Evolutionary conservation across 2,888 invertebrate genomes (phyloP), one percentile per base, ranked within the genome.

Genomic region (Aleiodes leptofemur): DNA sequence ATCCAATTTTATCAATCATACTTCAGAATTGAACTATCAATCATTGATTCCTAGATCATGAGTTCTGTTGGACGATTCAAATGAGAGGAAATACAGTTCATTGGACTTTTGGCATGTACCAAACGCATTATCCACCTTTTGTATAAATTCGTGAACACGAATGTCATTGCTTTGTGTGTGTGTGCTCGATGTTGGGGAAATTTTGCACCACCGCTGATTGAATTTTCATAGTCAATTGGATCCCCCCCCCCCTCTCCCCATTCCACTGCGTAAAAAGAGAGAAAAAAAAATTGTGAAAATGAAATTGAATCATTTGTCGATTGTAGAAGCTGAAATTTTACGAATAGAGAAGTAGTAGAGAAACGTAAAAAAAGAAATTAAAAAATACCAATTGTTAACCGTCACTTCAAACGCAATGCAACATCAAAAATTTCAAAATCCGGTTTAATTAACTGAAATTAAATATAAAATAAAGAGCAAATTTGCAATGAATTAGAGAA

Each of bases 161-260:
- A 43, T 43, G 43, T 9, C 43, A 43, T 11, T 11, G 43, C 43
- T 43, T 11, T 11, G 8, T 43, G 9, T 64, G 43, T 43, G 14
- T 48, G 64, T 64, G 64, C 29, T 31, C 57, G 43, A 43, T 23
- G 43, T 43, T 64, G 64, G 23, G 29, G 29, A 43, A 64, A 38
- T 64, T 64, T 64, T 48, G 16, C 29, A 43, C 43, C 43, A 51
- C 56, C 72, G 66, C 38, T 72, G 72, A 72, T 72, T 72, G 72
- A 72, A 69, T 69, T 74, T 57, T 43, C 50, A 69, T 43, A 59
- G 69, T 50, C 73, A 56, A 73, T 68, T 73, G 68, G 34, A 43
- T 72, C 9, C 14, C 11, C 43, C 38, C 13, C 14, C 4, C 43
- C 38, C 13, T 31, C 55, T 43, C 43, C 2, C 23, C 2, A 43